phyloP scores from a whole-genome alignment of 2,888 invertebrate species.

The Hypomecis atomaria region DNA sequence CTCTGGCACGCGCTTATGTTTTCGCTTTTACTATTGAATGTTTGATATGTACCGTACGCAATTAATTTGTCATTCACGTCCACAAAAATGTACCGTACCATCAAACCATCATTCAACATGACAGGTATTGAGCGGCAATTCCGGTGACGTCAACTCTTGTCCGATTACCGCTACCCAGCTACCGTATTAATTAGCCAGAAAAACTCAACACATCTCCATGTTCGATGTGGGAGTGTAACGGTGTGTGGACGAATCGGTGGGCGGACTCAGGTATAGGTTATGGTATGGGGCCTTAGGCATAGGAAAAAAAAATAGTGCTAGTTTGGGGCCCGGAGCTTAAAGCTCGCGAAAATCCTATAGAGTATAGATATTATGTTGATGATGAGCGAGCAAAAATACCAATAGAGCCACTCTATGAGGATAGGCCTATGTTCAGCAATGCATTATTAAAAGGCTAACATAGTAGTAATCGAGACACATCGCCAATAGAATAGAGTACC shows the following conservation, averaged over 20 bases:
- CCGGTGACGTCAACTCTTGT: conserved; percentile 29
- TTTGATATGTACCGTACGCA: conserved; percentile 1
- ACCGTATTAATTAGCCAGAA: conserved; percentile 42
- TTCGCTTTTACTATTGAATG: not conserved
- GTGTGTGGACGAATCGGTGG: conserved; percentile 28
- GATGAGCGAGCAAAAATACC: too few species aligned
- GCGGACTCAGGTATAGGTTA: conserved; percentile 23
- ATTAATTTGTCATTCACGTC: conserved; percentile 21
- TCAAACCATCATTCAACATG: conserved; percentile 10
- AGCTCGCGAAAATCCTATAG: too few species aligned
- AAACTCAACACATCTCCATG: conserved; percentile 39
- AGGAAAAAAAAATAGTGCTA: too few species aligned
- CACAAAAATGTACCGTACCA: conserved; percentile 16
- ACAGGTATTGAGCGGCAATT: conserved; percentile 29
- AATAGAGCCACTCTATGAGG: too few species aligned
- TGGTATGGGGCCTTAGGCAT: not conserved
- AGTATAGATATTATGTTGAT: too few species aligned
- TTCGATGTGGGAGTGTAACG: conserved; percentile 46
- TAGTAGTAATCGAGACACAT: too few species aligned
- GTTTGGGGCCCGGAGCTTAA: too few species aligned
- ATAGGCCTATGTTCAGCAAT: too few species aligned
- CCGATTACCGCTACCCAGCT: conserved; percentile 38
- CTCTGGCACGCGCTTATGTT: not conserved
- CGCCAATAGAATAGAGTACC: too few species aligned
- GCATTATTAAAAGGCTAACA: too few species aligned